Conservation (phyloP, 2,888 invertebrate species). For the Pristionchus japonicus region DNA sequence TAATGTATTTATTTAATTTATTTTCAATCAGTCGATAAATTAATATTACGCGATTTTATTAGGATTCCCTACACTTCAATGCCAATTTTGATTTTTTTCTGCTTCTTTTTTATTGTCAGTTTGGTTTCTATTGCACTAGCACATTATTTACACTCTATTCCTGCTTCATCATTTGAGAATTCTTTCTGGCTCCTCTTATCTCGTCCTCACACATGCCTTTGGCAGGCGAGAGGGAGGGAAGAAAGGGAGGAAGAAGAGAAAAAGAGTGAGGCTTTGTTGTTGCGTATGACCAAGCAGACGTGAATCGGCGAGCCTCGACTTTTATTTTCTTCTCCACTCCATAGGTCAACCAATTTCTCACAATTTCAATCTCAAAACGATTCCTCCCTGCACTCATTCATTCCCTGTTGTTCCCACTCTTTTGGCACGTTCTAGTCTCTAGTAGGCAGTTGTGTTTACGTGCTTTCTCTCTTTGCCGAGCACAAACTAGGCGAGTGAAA, state of each 20-base stretch:
- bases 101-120: too few relatives aligned
- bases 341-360: not conserved
- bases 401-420: not conserved
- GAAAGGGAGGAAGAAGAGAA: not conserved
- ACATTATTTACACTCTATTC: too few relatives aligned
- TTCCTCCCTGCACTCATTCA: not conserved
- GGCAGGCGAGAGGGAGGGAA: not conserved
- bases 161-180: not conserved
- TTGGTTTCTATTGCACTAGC: too few relatives aligned
- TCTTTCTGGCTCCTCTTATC: not conserved
- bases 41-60: too few relatives aligned
- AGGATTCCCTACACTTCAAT: too few relatives aligned
- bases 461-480: not conserved
- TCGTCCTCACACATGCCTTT: not conserved
- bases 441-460: not conserved
- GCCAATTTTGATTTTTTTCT: too few relatives aligned
- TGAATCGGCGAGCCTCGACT: not conserved
- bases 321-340: not conserved
- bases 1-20: too few relatives aligned
- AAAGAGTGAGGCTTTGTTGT: not conserved
- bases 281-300: not conserved
- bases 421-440: constrained; percentile 11
- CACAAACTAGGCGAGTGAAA: not conserved
- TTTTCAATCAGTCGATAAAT: too few relatives aligned
- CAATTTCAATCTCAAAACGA: not conserved